These are phyloP conservation scores for Eolophus roseicapilla DNA, from an alignment of 2,113 vertebrate species.

Conservation along the genomic window DNA sequence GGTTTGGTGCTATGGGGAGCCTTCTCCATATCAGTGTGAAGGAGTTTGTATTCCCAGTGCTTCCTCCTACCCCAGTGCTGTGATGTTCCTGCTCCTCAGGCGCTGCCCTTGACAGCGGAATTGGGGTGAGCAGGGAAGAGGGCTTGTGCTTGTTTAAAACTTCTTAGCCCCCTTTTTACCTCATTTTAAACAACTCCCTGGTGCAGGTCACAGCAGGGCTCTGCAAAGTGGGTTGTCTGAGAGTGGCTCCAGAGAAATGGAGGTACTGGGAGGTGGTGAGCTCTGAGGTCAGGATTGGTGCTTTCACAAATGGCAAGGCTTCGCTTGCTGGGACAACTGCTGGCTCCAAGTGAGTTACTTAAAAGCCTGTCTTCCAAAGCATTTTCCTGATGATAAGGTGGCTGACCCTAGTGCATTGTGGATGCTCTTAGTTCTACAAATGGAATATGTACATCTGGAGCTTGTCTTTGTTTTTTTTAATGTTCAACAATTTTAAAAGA, in stretches of 20 bases:
- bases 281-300: neutral
- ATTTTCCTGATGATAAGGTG: neutral
- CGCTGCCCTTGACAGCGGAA: neutral
- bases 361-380: neutral
- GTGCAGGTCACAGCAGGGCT: neutral
- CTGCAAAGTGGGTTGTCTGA: neutral
- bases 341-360: neutral
- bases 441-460: neutral
- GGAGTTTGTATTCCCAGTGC: neutral
- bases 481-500: neutral
- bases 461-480: neutral
- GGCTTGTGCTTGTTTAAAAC: neutral
- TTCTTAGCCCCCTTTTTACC: neutral
- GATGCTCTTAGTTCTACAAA: neutral
- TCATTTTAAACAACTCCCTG: neutral
- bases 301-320: neutral
- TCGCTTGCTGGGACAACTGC: accelerated
- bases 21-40: neutral
- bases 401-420: neutral
- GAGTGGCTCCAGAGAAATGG: neutral
- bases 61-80: neutral
- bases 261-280: neutral
- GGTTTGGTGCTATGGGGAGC: accelerated
- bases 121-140: neutral
- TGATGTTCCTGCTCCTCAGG: accelerated